Evolutionary conservation across 2,113 vertebrate genomes (phyloP), one percentile per base, ranked within the genome.

Genomic region (Zapornia atra): DNA sequence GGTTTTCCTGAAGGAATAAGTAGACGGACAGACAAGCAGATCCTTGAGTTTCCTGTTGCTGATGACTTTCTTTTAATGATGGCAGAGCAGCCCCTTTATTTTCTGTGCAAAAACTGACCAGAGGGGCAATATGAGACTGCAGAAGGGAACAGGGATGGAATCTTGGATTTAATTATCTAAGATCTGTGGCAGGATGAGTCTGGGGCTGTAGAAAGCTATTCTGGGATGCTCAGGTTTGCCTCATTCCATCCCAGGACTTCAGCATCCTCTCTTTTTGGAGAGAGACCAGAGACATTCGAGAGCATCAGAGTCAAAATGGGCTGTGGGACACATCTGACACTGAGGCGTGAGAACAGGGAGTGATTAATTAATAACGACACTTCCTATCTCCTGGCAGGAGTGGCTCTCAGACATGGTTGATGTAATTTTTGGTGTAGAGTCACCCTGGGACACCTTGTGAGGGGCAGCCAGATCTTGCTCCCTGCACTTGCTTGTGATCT

Each of bases 361-460:
- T 83, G 60, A 56, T 90, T 94, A 85, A 88, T 91, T 91, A 96
- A 38, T 48, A 79, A 65, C 38, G 79, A 33, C 48, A 54, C 29
- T 82, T 87, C 44, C 36, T 22, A 56, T 65, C n/a, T 63, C 8
- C 2, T 76, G 31, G 48, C 61, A 80, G 40, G 19, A 87, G 57
- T 42, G 50, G 9, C 70, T 83, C 73, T 93, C 22, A 56, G 48
- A 83, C 26, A 79, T 6, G 72, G 70, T 0, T 69, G 73, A 75
- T 75, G 38, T 17, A 0, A 26, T 88, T 93, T 93, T 70, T 68
- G 15, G 12, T 5, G 9, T 46, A 36, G 46, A 51, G 40, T 14
- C 29, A 28, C 25, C 73, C 22, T 70, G 68, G 86, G 40, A 38
- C 15, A 56, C 42, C 31, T 38, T 34, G 26, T 73, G 36, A 92